phyloP scores from a whole-genome alignment of 1,140 invertebrate species.

The Aphelinus atriplicis region DNA sequence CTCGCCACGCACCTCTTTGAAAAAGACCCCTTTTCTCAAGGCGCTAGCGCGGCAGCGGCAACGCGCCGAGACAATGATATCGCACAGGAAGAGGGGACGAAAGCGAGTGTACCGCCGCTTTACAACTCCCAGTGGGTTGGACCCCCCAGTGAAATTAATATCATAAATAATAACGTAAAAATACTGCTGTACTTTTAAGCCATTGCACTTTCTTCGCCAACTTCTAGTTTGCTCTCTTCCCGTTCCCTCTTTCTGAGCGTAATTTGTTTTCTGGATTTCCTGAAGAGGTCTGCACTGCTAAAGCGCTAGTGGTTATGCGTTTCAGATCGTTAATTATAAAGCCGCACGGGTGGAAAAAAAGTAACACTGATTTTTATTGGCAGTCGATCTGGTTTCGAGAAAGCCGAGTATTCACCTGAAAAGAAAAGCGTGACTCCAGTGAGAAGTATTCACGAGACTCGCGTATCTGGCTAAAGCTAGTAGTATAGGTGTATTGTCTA shows the following conservation, averaged over 20 bases:
- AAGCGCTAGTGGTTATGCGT: too few relatives aligned
- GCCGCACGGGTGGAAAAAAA: too few relatives aligned
- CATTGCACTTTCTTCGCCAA: slow-evolving; percentile 22
- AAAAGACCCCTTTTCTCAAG: slow-evolving; percentile 59
- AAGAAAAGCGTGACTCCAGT: too few relatives aligned
- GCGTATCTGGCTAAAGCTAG: too few relatives aligned
- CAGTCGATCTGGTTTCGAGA: too few relatives aligned
- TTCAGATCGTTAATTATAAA: too few relatives aligned
- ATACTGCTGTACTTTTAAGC: slow-evolving; percentile 46
- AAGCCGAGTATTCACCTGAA: too few relatives aligned
- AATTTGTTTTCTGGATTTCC: background rate
- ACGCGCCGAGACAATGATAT: slow-evolving; percentile 65
- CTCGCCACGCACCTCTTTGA: slow-evolving; percentile 60
- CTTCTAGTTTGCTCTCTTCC: slow-evolving; percentile 4
- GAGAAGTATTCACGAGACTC: too few relatives aligned
- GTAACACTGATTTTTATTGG: too few relatives aligned
- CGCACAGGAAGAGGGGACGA: slow-evolving; percentile 50
- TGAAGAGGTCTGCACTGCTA: too few relatives aligned
- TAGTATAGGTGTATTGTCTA: too few relatives aligned
- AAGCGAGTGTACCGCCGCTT: slow-evolving; percentile 54
- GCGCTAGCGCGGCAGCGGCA: slow-evolving; percentile 34
- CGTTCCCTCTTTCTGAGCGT: background rate
- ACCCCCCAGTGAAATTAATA: slow-evolving; percentile 64
- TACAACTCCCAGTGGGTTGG: slow-evolving; percentile 62
- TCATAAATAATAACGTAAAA: slow-evolving; percentile 67